A percentile compares a stretch with the other conserved stretches of the same genome.
These are phyloP conservation scores for Rhinogobio ventralis DNA, from an alignment of 2,797 vertebrate species.

Conservation along the genomic window DNA sequence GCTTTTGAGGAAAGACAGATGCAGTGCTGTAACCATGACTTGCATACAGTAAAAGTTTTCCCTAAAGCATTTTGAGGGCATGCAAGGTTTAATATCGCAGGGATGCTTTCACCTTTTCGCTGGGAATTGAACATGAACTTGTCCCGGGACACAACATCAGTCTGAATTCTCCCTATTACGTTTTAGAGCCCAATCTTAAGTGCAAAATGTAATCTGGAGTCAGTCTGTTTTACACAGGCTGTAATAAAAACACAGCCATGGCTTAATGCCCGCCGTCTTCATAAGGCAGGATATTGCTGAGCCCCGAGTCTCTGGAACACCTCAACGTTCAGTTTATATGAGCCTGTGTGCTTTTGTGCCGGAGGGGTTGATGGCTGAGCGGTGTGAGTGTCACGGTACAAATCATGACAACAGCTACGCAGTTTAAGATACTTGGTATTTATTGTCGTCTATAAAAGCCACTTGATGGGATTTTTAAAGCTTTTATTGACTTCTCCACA, in stretches of 20 bases:
- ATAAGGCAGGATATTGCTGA: conserved; percentile 73
- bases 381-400: conserved; percentile 36
- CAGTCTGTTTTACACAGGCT: conserved; percentile 63
- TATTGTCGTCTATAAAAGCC: conserved; percentile 62
- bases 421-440: conserved; percentile 59
- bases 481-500: conserved; percentile 41
- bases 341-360: conserved; percentile 45
- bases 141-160: conserved; percentile 28
- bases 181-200: conserved; percentile 59
- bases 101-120: neutral
- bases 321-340: conserved; percentile 67
- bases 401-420: conserved; percentile 58
- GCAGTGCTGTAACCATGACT: conserved; percentile 1
- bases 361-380: conserved; percentile 17
- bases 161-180: conserved; percentile 53
- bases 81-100: neutral
- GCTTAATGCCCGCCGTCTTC: conserved; percentile 67
- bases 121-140: conserved; percentile 12
- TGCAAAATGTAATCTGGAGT: conserved; percentile 72
- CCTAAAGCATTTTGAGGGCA: neutral
- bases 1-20: conserved; percentile 36
- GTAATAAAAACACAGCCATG: conserved; percentile 72
- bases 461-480: conserved; percentile 58
- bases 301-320: conserved; percentile 70
- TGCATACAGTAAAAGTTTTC: conserved; percentile 6